Evolutionary conservation across 2,113 vertebrate species (phyloP).

Genomic region (Anhinga anhinga): DNA sequence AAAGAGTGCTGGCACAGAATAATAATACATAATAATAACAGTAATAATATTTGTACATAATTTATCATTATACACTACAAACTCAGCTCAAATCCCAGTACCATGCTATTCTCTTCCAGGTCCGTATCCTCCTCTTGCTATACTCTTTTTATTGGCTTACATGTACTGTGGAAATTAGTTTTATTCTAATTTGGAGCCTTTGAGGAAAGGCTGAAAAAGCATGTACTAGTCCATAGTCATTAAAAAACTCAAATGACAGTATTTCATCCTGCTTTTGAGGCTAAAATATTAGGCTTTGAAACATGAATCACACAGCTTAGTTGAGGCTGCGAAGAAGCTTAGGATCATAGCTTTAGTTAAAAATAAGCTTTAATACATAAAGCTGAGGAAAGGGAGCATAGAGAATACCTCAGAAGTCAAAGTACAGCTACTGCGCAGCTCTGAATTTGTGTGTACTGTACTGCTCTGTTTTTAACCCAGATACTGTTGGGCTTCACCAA

Average conservation of each 20-base stretch:
- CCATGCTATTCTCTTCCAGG: conserved; percentile 34
- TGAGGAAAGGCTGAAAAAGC: conserved; percentile 56
- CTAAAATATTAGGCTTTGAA: conserved; percentile 59
- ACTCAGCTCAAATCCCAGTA: conserved; percentile 11
- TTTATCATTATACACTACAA: conserved; percentile 55
- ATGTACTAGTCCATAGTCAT: conserved; percentile 49
- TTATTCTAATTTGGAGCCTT: conserved; percentile 65
- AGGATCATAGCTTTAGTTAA: conserved; percentile 54
- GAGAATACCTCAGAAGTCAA: not conserved
- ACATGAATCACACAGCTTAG: conserved; percentile 50
- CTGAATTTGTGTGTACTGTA: not conserved
- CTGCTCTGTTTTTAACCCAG: not conserved
- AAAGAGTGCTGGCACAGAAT: conserved; percentile 17
- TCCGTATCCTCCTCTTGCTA: conserved; percentile 32
- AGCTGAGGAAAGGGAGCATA: conserved; percentile 14
- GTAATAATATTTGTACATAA: conserved; percentile 56
- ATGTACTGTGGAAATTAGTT: conserved; percentile 55
- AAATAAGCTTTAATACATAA: conserved; percentile 63
- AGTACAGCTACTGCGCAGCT: conserved; percentile 1
- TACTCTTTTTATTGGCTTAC: conserved; percentile 52
- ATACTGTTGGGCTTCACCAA: not conserved
- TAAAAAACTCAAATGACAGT: conserved; percentile 62
- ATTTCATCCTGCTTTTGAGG: conserved; percentile 59
- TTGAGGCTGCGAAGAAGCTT: conserved; percentile 35
- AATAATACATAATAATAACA: conserved; percentile 38